Base-by-base conservation (phyloP, 2,113 vertebrate species). In the Archocentrus centrarchus region DNA sequence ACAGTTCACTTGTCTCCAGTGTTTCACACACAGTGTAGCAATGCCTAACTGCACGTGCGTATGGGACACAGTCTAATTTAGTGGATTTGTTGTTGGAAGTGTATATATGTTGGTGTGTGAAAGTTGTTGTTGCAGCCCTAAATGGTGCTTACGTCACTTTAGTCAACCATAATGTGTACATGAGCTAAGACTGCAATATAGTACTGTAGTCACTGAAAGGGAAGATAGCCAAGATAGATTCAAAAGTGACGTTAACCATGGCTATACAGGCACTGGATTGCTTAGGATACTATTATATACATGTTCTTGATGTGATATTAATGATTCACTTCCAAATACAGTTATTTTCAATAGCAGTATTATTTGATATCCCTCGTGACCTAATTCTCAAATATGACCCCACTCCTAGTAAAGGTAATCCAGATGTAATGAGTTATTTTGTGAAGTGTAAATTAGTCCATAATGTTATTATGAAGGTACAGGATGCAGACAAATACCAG, bases 381-480 rank as follows among this genome's bases (percentile, higher is more conserved):
- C 77, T 44, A 80, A 79, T 77, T 47, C 11, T 2, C 4, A 58
- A n/a, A 73, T n/a, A 66, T 80, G 24, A 44, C 22, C 27, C 35
- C 2, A 11, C 17, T 6, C 27, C 30, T 55, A 11, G 35, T 70
- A 41, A 53, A 39, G 15, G 75, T 77, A 79, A 85, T 59, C 24
- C 15, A 41, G 20, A 82, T 60, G 14, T 37, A 85, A 24, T 0
- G 7, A 73, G 18, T 75, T 7, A 60, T 81, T 2, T 15, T 55
- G 27, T 17, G 24, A 2, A 58, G 22, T 50, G 6, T 77, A 61
- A 84, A 41, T 30, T 47, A 20, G 50, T 59, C 55, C 27, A 75
- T 60, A 13, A 77, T 76, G 53, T 77, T 83, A 63, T 59, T 66
- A 55, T 59, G 32, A 85, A 79, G 73, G n/a, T 77, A 55, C 11